A percentile compares a stretch with the other conserved stretches of the same genome.
These are phyloP conservation scores for Callocephalon fimbriatum DNA, from an alignment of 2,113 vertebrate species.

Conservation along the genomic window DNA sequence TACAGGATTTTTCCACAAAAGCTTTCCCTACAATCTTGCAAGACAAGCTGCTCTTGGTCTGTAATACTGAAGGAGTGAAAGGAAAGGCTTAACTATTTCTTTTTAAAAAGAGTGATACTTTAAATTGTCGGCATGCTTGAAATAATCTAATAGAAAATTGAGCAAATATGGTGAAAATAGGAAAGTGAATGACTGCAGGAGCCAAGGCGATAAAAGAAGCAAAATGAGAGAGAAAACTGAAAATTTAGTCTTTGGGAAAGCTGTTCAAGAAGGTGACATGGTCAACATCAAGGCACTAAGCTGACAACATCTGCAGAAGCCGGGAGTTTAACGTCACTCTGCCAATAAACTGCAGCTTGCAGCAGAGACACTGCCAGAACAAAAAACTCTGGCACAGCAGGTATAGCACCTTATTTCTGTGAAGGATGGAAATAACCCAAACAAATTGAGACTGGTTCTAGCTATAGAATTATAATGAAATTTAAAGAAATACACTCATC, in stretches of 20 bases:
- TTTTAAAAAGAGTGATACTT: not conserved
- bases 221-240: not conserved
- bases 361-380: not conserved
- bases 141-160: not conserved
- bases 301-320: not conserved
- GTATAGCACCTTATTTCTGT: not conserved
- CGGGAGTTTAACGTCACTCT: not conserved
- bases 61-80: not conserved
- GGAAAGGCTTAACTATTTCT: not conserved
- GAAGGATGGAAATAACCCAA: not conserved
- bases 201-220: not conserved
- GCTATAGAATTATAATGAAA: not conserved
- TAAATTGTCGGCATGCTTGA: not conserved
- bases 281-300: not conserved
- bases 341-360: not conserved
- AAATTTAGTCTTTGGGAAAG: not conserved
- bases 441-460: not conserved
- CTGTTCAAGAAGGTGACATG: not conserved
- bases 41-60: not conserved
- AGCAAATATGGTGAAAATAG: not conserved
- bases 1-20: not conserved
- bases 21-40: not conserved
- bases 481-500: not conserved
- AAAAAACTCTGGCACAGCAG: not conserved
- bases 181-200: not conserved